Base-by-base conservation (phyloP, 2,797 vertebrate species). In the Falco columbarius region DNA sequence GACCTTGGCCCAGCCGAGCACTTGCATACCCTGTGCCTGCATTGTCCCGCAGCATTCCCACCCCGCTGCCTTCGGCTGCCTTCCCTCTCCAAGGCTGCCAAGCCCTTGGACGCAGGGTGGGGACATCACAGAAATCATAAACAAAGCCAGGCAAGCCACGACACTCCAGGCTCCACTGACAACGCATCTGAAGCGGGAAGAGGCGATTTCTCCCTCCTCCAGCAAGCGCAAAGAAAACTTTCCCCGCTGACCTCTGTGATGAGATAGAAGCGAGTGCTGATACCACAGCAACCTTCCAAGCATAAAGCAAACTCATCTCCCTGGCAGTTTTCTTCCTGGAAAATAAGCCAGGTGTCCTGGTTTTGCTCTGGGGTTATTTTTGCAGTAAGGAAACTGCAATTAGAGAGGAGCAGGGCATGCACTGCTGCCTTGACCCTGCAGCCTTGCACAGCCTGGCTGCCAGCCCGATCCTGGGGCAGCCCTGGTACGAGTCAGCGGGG, bases 1-100 rank as follows among this genome's bases (percentile, higher is more conserved):
- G 97, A 97, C 97, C 97, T 97, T 98, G 97, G 94, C 95, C 89
- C 73, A 65, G 89, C 10, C 51, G 18, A 95, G 63, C 84, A 7
- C 74, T 89, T 29, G 94, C 85, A 84, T 88, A n/a, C 81, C 95
- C 89, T 68, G 93, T 22, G 67, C 94, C 96, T 79, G 80, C 95
- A 93, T 96, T 96, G 96, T 97, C 95, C 91, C 71, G 42, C 67
- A 56, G 92, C 82, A 38, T 94, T 93, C 97, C 96, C 96, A 74
- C 81, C 97, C 94, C 61, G 22, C 80, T 81, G 89, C 81, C 92
- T 22, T 72, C 32, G 54, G 61, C 84, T 90, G 86, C 81, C 82
- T 88, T 75, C 94, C 92, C 92, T 84, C 55, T 66, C 77, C 80
- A 18, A 20, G 67, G 54, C 91, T 93, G 96, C 96, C 92, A 27